phyloP scores from a whole-genome alignment of 2,113 vertebrate species.

The Mustela nigripes region DNA sequence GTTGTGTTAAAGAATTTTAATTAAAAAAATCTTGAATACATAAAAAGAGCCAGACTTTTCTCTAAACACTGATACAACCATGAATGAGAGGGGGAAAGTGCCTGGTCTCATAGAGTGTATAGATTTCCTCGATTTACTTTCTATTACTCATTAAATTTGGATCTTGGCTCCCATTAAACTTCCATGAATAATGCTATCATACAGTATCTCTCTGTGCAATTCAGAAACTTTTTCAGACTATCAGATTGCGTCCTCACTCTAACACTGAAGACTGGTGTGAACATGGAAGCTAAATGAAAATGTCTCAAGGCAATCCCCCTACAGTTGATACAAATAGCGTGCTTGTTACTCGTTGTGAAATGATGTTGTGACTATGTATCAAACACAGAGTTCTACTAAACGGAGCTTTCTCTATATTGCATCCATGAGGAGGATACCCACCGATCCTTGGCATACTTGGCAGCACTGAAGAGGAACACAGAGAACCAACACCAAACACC shows the following conservation, averaged over 20 bases:
- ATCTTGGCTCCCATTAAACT: conserved; percentile 28
- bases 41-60: too few species aligned
- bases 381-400: not conserved
- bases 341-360: not conserved
- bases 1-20: not conserved
- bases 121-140: not conserved
- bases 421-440: not conserved
- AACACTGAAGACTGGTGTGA: not conserved
- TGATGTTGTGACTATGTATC: not conserved
- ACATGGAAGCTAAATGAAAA: not conserved
- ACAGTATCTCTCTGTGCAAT: not conserved
- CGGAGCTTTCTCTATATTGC: not conserved
- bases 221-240: conserved; percentile 9
- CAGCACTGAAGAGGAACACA: not conserved
- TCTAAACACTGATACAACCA: not conserved
- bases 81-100: not conserved
- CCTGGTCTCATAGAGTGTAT: not conserved
- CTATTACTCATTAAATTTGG: conserved; percentile 7
- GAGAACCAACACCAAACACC: not conserved
- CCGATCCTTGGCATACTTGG: not conserved
- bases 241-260: not conserved
- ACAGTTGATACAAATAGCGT: not conserved
- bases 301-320: not conserved
- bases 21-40: not conserved
- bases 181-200: not conserved